Percentiles rank a stretch among this genome's conserved stretches.
These are phyloP conservation scores for Thymelicus acteon DNA, from an alignment of 2,888 invertebrate species.

Conservation along the genomic window DNA sequence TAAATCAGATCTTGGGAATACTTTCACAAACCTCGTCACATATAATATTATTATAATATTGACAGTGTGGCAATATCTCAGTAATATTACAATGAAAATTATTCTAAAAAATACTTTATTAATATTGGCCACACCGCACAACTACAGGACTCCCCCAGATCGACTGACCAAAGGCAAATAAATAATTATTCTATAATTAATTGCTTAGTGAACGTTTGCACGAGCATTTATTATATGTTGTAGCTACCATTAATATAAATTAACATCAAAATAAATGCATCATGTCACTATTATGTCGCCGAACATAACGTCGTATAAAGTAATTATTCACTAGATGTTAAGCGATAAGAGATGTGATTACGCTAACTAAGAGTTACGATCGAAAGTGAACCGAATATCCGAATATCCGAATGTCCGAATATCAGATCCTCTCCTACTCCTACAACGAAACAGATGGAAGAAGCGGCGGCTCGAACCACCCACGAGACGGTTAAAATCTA, in stretches of 20 bases:
- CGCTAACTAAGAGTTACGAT: constrained; percentile 74
- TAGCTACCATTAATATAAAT: constrained; percentile 83
- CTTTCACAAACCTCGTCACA: constrained; percentile 56
- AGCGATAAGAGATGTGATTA: constrained; percentile 78
- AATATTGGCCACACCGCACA: constrained; percentile 62
- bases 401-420: constrained; percentile 45
- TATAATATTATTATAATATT: constrained; percentile 53
- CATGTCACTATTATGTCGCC: constrained; percentile 82
- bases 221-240: constrained; percentile 79
- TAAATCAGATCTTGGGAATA: constrained; percentile 75
- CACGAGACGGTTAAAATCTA: constrained; percentile 60
- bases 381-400: constrained; percentile 63
- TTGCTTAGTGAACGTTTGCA: constrained; percentile 73
- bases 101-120: constrained; percentile 68
- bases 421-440: constrained; percentile 43
- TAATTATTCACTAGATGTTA: constrained; percentile 75
- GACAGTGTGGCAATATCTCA: constrained; percentile 59
- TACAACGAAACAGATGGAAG: constrained; percentile 73
- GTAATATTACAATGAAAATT: constrained; percentile 62
- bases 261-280: constrained; percentile 84
- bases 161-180: constrained; percentile 62
- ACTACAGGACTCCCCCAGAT: constrained; percentile 47
- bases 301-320: constrained; percentile 75
- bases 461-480: constrained; percentile 58
- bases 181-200: constrained; percentile 78